These are phyloP conservation scores for Bradypodion pumilum DNA, from an alignment of 2,797 vertebrate genomes.

Conservation along the genomic window DNA sequence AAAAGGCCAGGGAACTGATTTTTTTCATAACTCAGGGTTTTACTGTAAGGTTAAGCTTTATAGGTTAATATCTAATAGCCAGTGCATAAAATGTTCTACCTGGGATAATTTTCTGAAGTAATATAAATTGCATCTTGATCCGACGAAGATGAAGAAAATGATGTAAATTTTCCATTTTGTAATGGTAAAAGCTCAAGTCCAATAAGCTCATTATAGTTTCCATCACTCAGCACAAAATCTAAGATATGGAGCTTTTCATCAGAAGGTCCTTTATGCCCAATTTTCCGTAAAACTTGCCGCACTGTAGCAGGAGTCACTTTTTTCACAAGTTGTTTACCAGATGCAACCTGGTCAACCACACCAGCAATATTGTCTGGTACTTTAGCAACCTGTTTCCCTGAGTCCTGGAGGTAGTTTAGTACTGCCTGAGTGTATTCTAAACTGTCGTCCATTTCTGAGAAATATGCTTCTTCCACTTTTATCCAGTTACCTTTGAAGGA, in stretches of 20 bases:
- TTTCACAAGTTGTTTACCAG: conserved; percentile 76
- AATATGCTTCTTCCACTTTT: conserved; percentile 84
- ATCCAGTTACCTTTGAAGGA: conserved; percentile 87
- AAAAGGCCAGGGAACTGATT: no score
- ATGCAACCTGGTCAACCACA: conserved; percentile 75
- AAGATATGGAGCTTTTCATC: conserved; percentile 88
- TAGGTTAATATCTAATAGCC: conserved; percentile 14
- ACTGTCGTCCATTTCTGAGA: conserved; percentile 87
- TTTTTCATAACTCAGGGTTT: no score
- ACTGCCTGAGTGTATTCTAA: conserved; percentile 82
- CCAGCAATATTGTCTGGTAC: conserved; percentile 84
- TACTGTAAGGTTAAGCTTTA: neutral
- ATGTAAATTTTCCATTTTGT: conserved; percentile 86
- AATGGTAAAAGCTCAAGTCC: conserved; percentile 94
- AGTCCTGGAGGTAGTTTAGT: conserved; percentile 93
- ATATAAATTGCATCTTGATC: conserved; percentile 95
- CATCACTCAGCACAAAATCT: conserved; percentile 90
- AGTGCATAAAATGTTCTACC: conserved; percentile 74
- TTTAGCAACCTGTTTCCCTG: conserved; percentile 90
- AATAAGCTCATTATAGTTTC: conserved; percentile 90
- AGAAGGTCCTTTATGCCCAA: conserved; percentile 79
- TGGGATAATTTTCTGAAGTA: conserved; percentile 90
- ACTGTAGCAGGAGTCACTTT: conserved; percentile 88
- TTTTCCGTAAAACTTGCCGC: conserved; percentile 88
- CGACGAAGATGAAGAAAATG: conserved; percentile 90